Conservation (phyloP, 1,140 invertebrate genomes). For the Chymomyza costata region DNA sequence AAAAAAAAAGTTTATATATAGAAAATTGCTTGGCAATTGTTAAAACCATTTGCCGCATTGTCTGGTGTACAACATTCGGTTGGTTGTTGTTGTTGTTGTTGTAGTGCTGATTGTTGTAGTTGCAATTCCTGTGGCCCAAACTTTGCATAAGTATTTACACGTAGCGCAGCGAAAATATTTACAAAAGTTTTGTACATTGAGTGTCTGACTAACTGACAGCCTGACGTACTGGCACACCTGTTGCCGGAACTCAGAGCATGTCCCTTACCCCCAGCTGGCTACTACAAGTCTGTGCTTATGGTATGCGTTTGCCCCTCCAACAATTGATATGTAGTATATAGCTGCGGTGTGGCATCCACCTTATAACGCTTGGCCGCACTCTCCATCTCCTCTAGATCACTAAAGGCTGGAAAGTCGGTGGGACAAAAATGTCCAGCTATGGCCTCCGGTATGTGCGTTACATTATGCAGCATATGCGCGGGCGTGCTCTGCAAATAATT, state of each 20-base stretch:
- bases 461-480: constrained; percentile 59
- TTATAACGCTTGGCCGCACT: constrained; percentile 65
- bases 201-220: not conserved
- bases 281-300: constrained; percentile 52
- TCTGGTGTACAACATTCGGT: not conserved
- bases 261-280: not conserved
- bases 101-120: not conserved
- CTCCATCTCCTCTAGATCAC: constrained; percentile 58
- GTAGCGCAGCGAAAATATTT: not conserved
- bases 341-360: constrained; percentile 23
- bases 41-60: not conserved
- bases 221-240: constrained; percentile 11
- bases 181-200: constrained; percentile 1
- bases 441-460: constrained; percentile 65
- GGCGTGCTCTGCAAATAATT: constrained; percentile 60
- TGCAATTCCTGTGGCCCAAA: not conserved
- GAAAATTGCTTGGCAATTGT: constrained; percentile 16
- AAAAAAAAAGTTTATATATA: constrained; percentile 1
- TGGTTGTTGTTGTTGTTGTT: constrained; percentile 4
- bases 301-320: constrained; percentile 45
- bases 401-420: constrained; percentile 55
- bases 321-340: constrained; percentile 16
- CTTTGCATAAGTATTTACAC: not conserved
- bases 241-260: not conserved
- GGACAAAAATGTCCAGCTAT: constrained; percentile 68